Evolutionary conservation across 2,797 vertebrate genomes (phyloP).

Genomic region (Thripadectes ignobilis): DNA sequence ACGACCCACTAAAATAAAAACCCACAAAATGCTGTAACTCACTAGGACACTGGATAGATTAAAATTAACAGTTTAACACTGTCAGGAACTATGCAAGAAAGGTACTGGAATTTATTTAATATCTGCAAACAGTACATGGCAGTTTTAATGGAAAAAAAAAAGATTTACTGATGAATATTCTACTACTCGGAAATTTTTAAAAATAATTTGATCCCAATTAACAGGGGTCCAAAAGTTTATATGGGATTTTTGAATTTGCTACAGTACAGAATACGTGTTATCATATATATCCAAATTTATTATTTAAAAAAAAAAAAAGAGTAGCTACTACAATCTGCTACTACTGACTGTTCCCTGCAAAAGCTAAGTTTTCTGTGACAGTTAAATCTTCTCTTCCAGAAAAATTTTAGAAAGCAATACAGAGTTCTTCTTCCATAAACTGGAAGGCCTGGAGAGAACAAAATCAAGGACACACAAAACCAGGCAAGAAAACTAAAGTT

Average conservation of each 20-base stretch:
- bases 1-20: not conserved
- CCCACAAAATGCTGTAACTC: not conserved
- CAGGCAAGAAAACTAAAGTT: not conserved
- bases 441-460: not conserved
- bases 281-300: not conserved
- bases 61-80: not conserved
- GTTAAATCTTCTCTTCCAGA: not conserved
- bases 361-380: not conserved
- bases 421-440: not conserved
- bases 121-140: not conserved
- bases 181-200: not conserved
- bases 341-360: slow-evolving; percentile 6
- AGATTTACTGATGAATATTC: not conserved
- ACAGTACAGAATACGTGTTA: not conserved
- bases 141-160: not conserved
- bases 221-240: not conserved
- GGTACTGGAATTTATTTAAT: not conserved
- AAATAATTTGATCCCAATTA: not conserved
- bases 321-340: not conserved
- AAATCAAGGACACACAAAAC: not conserved
- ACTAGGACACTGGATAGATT: not conserved
- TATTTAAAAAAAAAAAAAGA: not conserved
- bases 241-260: not conserved
- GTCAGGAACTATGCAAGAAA: not conserved
- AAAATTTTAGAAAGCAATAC: not conserved